Base-by-base conservation (phyloP, 2,888 invertebrate genomes). In the Pandemis cinnamomeana region DNA sequence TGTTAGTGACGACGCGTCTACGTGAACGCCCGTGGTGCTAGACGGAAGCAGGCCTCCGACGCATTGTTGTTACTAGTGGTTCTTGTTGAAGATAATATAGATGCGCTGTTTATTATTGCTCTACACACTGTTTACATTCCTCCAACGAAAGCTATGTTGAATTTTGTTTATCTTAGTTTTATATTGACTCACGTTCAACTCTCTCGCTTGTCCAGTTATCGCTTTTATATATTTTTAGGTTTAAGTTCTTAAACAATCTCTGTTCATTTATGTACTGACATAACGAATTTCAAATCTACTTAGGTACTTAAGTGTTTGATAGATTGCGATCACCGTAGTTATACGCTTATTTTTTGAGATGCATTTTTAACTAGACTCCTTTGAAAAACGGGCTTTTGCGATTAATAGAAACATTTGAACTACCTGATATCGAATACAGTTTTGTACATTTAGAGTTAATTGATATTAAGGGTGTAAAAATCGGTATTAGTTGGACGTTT, bases 81-180 rank as follows among this genome's bases (percentile, higher is more conserved):
- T 88, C 89, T 91, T 91, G 92, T 93, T 92, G 84, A 90, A 86
- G 81, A 83, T 86, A 78, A 81, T 85, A 86, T 84, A 86, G 87
- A 85, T 85, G 83, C 87, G 83, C 88, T 89, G 88, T 92, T 92
- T 90, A 89, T 89, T 88, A 88, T 91, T 89, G 89, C 91, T 91
- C 89, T 88, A 87, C 87, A 87, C 87, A 90, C 90, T 92, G 89
- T 93, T 93, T 91, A 93, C 93, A 93, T 93, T 93, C 93, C 93
- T 91, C 90, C 90, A 89, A 88, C 88, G 87, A 91, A 89, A 87
- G 86, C 89, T 89, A 91, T 90, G 92, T 93, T 92, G 90, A 90
- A 87, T 92, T 92, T 92, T 92, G 90, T 92, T 92, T 90, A 88
- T 88, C 79, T 89, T 93, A 92, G 89, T 89, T 90, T 87, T 89